Evolutionary conservation across 2,888 invertebrate species (phyloP).

Genomic region (Ophioninae sp.): DNA sequence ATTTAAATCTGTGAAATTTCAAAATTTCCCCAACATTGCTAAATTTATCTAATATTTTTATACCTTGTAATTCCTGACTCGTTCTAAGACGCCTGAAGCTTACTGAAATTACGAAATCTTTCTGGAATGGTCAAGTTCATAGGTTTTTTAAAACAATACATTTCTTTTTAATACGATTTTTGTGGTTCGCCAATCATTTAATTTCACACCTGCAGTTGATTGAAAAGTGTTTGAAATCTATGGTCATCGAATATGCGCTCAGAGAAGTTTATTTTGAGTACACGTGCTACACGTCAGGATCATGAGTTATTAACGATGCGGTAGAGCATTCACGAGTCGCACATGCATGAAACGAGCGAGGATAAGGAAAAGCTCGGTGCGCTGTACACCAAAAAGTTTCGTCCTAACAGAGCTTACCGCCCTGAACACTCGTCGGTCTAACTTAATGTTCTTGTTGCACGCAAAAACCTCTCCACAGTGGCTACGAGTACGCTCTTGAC

Average conservation of each 20-base stretch:
- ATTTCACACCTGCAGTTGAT: no score
- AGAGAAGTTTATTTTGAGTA: neutral
- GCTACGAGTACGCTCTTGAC: constrained; percentile 31
- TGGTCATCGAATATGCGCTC: neutral
- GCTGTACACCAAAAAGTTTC: constrained; percentile 34
- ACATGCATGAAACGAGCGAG: constrained; percentile 10
- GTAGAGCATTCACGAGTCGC: constrained; percentile 1
- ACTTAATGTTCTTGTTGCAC: constrained; percentile 46
- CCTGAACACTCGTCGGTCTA: constrained; percentile 5
- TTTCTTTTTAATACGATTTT: neutral
- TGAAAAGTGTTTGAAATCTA: no score
- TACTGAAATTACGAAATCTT: no score
- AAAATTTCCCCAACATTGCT: no score
- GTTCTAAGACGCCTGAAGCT: no score
- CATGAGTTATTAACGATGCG: constrained; percentile 49
- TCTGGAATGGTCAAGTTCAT: no score
- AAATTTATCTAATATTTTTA: no score
- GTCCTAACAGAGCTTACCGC: constrained; percentile 22
- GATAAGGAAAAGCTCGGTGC: neutral
- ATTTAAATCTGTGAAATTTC: no score
- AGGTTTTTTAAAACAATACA: no score
- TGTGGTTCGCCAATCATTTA: no score
- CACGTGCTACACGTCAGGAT: neutral
- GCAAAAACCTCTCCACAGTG: constrained; percentile 31
- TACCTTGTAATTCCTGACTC: no score